A percentile compares a stretch with the other conserved stretches of the same genome.
These are phyloP conservation scores for Theretra japonica DNA, from an alignment of 2,888 invertebrate species.

Conservation along the genomic window DNA sequence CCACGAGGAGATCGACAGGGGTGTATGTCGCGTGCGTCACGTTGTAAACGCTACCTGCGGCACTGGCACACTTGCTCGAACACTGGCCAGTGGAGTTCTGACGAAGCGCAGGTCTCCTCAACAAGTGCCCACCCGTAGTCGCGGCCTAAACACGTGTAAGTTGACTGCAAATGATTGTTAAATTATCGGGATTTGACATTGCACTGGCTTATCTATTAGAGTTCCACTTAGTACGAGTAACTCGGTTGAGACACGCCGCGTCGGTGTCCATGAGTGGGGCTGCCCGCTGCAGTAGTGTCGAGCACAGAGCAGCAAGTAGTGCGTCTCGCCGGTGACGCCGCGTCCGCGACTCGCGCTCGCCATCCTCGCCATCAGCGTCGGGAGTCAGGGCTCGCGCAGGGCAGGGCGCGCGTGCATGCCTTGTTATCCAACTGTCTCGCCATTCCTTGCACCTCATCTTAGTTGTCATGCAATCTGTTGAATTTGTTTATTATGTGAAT, in stretches of 20 bases:
- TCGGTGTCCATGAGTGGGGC: neutral
- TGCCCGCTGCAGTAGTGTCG: too few species aligned
- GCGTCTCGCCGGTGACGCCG: neutral
- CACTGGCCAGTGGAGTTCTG: neutral
- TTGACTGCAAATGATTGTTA: neutral
- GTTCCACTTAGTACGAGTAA: neutral
- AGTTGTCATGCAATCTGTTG: constrained; percentile 19
- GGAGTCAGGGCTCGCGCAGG: neutral
- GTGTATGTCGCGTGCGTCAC: constrained; percentile 4
- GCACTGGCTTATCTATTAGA: constrained; percentile 18
- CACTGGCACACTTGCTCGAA: neutral
- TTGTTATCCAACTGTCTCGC: constrained; percentile 5
- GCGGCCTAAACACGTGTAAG: neutral
- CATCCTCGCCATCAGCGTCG: constrained; percentile 15
- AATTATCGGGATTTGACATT: constrained; percentile 11
- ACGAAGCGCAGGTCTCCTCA: constrained; percentile 17
- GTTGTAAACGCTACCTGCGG: constrained; percentile 2
- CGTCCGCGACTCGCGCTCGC: neutral
- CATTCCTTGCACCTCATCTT: constrained; percentile 20
- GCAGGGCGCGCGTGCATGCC: constrained; percentile 10
- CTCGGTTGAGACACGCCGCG: neutral
- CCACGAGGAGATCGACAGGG: constrained; percentile 20
- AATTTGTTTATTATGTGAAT: neutral
- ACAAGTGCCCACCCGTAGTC: neutral
- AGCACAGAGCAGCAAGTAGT: neutral